Conservation (phyloP, 2,113 vertebrate species). For the Piprites chloris region DNA sequence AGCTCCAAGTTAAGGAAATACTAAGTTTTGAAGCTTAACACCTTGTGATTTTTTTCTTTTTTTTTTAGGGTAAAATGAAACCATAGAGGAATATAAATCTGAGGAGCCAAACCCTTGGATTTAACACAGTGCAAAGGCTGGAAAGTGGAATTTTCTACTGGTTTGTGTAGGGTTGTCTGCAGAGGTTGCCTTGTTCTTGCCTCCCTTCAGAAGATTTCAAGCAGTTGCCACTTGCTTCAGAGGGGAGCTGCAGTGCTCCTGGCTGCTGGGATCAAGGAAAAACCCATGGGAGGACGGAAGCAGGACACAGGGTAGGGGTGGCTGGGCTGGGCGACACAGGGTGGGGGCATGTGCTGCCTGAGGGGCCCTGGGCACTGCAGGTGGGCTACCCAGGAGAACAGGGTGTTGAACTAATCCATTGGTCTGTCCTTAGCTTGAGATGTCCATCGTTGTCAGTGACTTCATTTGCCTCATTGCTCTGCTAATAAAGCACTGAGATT, state of each 20-base stretch:
- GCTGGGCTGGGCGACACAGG: rapidly evolving
- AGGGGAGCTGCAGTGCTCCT: background rate
- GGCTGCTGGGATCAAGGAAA: background rate
- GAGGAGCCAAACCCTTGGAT: constrained; percentile 17
- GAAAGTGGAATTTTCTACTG: background rate
- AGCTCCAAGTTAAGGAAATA: constrained; percentile 47
- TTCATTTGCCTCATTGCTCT: background rate
- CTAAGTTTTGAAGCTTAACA: constrained; percentile 58
- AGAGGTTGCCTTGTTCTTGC: background rate
- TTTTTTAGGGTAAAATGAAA: constrained; percentile 41
- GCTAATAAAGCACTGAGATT: background rate
- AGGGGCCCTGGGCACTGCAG: background rate
- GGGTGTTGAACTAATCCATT: too few species aligned
- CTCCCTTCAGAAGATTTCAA: background rate
- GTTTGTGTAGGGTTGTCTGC: background rate
- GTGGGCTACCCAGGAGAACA: background rate
- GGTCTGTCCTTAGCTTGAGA: background rate
- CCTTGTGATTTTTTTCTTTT: constrained; percentile 5
- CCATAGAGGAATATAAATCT: constrained; percentile 47
- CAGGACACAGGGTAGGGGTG: background rate
- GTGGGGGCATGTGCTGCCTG: background rate
- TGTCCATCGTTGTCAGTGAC: background rate
- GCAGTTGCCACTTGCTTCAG: background rate
- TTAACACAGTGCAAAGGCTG: constrained; percentile 5
- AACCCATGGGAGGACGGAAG: background rate